Conservation (phyloP, 2,113 vertebrate species). For the Notiomystis cincta region DNA sequence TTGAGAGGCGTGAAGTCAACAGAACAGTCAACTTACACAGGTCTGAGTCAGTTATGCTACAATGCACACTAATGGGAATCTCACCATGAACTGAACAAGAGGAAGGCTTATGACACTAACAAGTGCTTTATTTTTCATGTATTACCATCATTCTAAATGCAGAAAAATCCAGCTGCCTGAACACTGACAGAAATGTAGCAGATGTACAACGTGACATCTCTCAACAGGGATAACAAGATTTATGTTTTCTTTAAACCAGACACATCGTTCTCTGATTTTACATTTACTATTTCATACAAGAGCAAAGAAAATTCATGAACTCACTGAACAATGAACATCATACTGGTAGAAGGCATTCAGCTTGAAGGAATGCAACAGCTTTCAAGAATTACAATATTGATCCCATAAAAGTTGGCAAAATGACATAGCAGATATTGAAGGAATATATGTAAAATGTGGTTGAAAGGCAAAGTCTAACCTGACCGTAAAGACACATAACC, state of each 20-base stretch:
- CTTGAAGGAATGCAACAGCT: neutral
- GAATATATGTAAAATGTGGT: neutral
- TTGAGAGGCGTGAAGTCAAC: neutral
- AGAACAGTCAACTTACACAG: neutral
- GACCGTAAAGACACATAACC: neutral
- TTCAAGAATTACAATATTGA: neutral
- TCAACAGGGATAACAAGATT: neutral
- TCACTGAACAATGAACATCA: neutral
- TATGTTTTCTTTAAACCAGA: neutral
- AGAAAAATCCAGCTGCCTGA: neutral
- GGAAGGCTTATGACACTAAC: neutral
- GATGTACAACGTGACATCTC: neutral
- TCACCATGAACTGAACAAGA: neutral
- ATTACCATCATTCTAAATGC: neutral
- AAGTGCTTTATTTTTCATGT: neutral
- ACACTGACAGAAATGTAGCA: accelerated
- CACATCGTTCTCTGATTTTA: neutral
- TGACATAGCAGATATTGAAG: neutral
- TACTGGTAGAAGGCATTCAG: neutral
- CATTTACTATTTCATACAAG: neutral
- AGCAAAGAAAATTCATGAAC: neutral
- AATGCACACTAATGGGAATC: neutral
- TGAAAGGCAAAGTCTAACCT: neutral
- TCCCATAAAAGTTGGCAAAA: neutral
- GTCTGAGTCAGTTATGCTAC: neutral